These are phyloP conservation scores for Thunnus maccoyii DNA, from an alignment of 2,113 vertebrate genomes.

Conservation along the genomic window DNA sequence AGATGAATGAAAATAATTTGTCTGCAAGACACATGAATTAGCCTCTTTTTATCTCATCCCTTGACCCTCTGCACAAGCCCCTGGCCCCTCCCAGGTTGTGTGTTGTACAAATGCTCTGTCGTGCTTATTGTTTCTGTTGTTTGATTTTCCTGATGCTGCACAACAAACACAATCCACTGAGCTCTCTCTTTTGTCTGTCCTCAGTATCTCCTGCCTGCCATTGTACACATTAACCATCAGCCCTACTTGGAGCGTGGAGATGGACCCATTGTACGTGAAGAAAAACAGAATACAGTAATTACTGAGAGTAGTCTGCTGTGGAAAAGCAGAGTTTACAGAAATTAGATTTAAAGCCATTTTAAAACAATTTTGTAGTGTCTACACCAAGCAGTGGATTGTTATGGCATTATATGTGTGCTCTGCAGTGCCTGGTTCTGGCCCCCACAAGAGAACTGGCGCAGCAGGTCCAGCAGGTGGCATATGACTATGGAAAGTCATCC, in stretches of 20 bases:
- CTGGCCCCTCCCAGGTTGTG: too few relatives aligned
- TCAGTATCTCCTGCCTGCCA: slow-evolving; percentile 95
- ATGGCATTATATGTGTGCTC: neutral
- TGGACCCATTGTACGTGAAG: slow-evolving; percentile 94
- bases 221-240: slow-evolving; percentile 98
- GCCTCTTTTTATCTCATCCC: too few relatives aligned
- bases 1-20: neutral
- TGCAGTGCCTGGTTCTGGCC: slow-evolving; percentile 93
- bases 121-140: too few relatives aligned
- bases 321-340: neutral
- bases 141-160: too few relatives aligned
- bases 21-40: neutral
- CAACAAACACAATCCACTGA: neutral
- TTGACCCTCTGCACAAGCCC: too few relatives aligned
- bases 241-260: slow-evolving; percentile 97
- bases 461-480: slow-evolving; percentile 96
- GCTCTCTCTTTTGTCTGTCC: slow-evolving; percentile 20
- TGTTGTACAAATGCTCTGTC: too few relatives aligned
- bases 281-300: neutral
- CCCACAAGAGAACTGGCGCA: slow-evolving; percentile 96
- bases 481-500: slow-evolving; percentile 94
- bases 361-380: neutral
- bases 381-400: neutral
- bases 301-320: neutral
- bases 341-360: neutral